Evolutionary conservation across 2,797 vertebrate genomes (phyloP).

Genomic region (Anas capensis): DNA sequence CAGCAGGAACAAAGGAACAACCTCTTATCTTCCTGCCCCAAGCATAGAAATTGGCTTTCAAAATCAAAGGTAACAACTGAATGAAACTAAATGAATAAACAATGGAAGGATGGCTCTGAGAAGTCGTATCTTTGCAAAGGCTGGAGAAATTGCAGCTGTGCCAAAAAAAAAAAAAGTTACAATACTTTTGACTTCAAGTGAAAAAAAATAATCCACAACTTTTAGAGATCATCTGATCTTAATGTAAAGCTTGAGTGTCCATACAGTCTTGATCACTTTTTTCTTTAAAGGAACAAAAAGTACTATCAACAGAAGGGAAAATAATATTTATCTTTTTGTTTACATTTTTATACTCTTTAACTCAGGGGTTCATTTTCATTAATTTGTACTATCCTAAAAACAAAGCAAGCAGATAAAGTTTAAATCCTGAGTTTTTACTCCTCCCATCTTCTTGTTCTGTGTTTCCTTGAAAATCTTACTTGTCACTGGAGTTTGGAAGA

Average conservation of each 20-base stretch:
- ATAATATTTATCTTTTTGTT: neutral
- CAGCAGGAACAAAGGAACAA: too few species aligned
- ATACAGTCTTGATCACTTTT: neutral
- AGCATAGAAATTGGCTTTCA: neutral
- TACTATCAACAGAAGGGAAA: neutral
- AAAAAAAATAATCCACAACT: neutral
- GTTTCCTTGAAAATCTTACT: neutral
- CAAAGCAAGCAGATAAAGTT: fast-evolving
- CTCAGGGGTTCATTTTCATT: fast-evolving
- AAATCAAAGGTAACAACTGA: neutral
- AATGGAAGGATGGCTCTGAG: neutral
- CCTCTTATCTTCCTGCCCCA: neutral
- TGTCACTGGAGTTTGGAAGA: neutral
- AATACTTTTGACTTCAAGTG: neutral
- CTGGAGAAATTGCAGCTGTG: neutral
- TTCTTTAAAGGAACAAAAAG: neutral
- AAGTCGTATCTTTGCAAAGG: neutral
- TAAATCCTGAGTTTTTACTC: neutral
- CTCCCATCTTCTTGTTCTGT: neutral
- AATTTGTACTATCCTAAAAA: neutral
- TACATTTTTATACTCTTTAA: neutral
- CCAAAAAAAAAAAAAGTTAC: neutral
- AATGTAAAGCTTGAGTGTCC: neutral
- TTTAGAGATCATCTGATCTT: neutral
- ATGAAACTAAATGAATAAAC: neutral